These are phyloP conservation scores for Cyrtonyx montezumae DNA, from an alignment of 2,113 vertebrate species.

Conservation along the genomic window DNA sequence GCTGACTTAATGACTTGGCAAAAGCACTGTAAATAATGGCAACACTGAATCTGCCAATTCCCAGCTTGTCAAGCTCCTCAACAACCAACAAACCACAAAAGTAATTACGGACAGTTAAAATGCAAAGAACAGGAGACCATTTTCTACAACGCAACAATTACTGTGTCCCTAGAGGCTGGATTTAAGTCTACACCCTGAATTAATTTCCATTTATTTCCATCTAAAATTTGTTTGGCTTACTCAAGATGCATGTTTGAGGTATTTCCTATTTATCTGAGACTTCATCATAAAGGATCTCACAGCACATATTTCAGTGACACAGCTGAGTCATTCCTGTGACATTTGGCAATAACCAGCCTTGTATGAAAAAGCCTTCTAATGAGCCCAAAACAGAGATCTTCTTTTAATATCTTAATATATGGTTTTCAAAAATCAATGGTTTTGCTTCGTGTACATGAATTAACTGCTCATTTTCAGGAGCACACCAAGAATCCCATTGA, in stretches of 20 bases:
- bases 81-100: slow-evolving; percentile 36
- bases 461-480: not conserved
- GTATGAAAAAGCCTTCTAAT: not conserved
- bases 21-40: slow-evolving; percentile 39
- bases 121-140: slow-evolving; percentile 13
- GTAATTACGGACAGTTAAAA: slow-evolving; percentile 59
- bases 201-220: slow-evolving; percentile 52
- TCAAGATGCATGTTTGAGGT: not conserved
- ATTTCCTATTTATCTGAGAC: slow-evolving; percentile 20
- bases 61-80: slow-evolving; percentile 26
- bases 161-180: slow-evolving; percentile 33
- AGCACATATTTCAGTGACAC: slow-evolving; percentile 1
- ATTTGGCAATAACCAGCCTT: not conserved
- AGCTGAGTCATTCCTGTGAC: not conserved
- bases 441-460: not conserved
- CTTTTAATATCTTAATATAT: not conserved
- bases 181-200: slow-evolving; percentile 30
- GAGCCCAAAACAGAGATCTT: not conserved
- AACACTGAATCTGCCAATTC: slow-evolving; percentile 35
- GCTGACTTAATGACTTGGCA: slow-evolving; percentile 41
- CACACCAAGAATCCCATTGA: not conserved
- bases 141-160: slow-evolving; percentile 51
- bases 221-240: slow-evolving; percentile 26
- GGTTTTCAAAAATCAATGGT: not conserved
- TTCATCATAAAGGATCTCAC: not conserved